Conservation (phyloP, 37 sponge, comb jelly and placozoan genomes). For the Crambe crambe region DNA sequence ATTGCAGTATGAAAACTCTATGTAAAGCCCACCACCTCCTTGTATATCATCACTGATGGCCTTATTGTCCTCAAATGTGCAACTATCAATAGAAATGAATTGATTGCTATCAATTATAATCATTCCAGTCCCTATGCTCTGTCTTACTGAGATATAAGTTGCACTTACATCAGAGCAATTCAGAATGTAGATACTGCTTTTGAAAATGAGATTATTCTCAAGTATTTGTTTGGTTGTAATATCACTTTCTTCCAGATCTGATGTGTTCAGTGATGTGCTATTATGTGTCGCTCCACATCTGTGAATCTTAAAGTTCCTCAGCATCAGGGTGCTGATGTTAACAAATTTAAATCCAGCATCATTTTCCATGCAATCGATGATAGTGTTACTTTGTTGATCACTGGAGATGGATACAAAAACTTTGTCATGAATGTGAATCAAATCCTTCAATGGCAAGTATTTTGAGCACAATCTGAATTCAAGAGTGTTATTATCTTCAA, state of each 20-base stretch:
- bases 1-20: conserved; percentile 1
- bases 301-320: neutral
- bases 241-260: neutral
- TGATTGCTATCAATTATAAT: neutral
- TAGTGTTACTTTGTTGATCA: neutral
- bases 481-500: neutral
- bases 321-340: neutral
- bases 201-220: neutral
- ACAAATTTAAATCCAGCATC: neutral
- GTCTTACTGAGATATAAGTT: neutral
- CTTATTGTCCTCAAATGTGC: neutral
- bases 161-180: neutral
- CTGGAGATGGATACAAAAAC: neutral
- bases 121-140: neutral
- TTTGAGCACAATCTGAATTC: conserved; percentile 7
- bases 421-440: neutral
- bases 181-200: neutral
- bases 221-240: neutral
- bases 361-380: neutral
- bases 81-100: neutral
- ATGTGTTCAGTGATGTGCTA: neutral
- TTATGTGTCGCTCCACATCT: neutral
- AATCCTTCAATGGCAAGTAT: neutral
- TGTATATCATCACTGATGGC: neutral
- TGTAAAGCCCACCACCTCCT: conserved; percentile 20